Evolutionary conservation across 2,113 vertebrate species (phyloP).

Genomic region (Melanostigma gelatinosum): DNA sequence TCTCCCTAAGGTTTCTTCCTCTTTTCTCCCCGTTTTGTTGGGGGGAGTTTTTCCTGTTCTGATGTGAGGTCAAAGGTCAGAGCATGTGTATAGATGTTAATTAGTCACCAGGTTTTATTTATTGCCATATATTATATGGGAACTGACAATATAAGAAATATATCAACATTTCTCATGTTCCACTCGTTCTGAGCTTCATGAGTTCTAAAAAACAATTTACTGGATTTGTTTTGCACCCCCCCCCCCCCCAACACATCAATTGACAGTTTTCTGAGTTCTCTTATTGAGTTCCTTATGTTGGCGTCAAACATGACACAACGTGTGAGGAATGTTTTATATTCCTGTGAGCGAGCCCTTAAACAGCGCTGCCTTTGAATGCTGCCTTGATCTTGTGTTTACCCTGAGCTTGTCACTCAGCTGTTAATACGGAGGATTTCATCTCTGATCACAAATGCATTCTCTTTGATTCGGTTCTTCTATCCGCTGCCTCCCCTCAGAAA

Average conservation of each 20-base stretch:
- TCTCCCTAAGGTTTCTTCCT: no score
- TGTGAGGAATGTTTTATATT: neutral
- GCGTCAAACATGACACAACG: neutral
- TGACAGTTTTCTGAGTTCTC: constrained; percentile 2
- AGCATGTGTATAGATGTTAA: no score
- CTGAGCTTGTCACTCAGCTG: constrained; percentile 28
- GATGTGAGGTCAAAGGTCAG: no score
- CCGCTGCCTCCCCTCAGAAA: constrained; percentile 11
- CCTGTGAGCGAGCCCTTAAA: constrained; percentile 2
- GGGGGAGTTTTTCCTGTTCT: no score
- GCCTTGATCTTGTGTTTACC: constrained; percentile 41
- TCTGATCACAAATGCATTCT: constrained; percentile 46
- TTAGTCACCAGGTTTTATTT: neutral
- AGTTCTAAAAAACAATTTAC: neutral
- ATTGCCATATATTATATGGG: neutral
- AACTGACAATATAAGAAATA: neutral
- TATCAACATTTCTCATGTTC: neutral
- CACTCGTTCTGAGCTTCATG: neutral
- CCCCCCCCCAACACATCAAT: neutral
- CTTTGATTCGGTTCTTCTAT: constrained; percentile 40
- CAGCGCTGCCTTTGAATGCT: constrained; percentile 2
- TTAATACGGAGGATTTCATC: constrained; percentile 21
- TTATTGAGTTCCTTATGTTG: constrained; percentile 6
- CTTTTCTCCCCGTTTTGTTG: no score
- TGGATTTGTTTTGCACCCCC: neutral